These are phyloP conservation scores for Sebastes itinus DNA, from an alignment of 2,797 vertebrate genomes.

Conservation along the genomic window DNA sequence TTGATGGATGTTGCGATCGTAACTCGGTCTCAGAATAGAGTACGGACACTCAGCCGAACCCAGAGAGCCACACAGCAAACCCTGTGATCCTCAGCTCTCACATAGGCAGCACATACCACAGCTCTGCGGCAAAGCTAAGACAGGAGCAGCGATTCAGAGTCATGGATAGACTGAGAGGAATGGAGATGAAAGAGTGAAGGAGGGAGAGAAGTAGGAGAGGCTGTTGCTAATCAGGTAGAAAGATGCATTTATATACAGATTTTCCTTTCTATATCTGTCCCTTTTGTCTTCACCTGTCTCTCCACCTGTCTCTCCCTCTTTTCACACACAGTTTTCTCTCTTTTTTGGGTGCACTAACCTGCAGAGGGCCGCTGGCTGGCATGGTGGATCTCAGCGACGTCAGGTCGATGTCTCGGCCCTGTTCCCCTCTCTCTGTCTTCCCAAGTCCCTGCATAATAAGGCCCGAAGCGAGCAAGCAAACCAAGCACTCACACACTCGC, in stretches of 20 bases:
- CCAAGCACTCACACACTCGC: conserved; percentile 20
- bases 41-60: conserved; percentile 16
- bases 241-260: not conserved
- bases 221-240: not conserved
- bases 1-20: conserved; percentile 72
- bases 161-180: conserved; percentile 22
- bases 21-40: conserved; percentile 59
- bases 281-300: not conserved
- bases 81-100: conserved; percentile 73
- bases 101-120: conserved; percentile 79
- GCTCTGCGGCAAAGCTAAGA: conserved; percentile 65
- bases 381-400: conserved; percentile 80
- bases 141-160: conserved; percentile 43
- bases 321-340: not conserved
- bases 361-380: conserved; percentile 75
- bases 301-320: no score
- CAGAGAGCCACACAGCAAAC: conserved; percentile 30
- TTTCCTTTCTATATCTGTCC: not conserved
- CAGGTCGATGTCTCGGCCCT: conserved; percentile 78
- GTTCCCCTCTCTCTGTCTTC: conserved; percentile 75
- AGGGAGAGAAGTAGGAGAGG: not conserved
- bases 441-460: conserved; percentile 73
- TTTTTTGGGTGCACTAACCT: conserved; percentile 72
- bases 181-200: conserved; percentile 33
- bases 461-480: not conserved